phyloP scores from a whole-genome alignment of 2,888 invertebrate genomes.

The Nomada fabriciana region DNA sequence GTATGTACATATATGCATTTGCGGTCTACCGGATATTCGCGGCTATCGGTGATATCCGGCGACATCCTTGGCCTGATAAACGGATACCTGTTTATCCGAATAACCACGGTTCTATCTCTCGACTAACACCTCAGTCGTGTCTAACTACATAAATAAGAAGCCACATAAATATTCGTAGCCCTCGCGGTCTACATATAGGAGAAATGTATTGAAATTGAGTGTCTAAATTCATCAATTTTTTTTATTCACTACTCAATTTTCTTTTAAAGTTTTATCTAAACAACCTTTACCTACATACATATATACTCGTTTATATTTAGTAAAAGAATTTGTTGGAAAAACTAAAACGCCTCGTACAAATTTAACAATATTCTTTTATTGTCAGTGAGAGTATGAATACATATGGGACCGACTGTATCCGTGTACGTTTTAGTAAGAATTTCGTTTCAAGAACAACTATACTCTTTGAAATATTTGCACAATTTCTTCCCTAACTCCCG shows the following conservation, averaged over 20 bases:
- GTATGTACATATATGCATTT: slow-evolving; percentile 17
- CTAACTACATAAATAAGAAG: not conserved
- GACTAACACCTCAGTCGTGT: not conserved
- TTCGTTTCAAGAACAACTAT: too few relatives aligned
- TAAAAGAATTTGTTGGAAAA: not conserved
- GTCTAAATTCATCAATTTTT: too few relatives aligned
- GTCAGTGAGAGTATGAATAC: too few relatives aligned
- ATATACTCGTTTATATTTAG: not conserved
- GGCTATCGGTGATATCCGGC: slow-evolving; percentile 66
- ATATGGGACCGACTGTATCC: too few relatives aligned
- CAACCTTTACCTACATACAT: not conserved
- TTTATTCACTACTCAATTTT: too few relatives aligned
- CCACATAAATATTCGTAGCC: not conserved
- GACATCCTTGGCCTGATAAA: slow-evolving; percentile 67
- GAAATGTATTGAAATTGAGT: too few relatives aligned
- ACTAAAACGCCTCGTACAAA: not conserved
- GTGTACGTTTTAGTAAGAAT: too few relatives aligned
- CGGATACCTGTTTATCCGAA: slow-evolving; percentile 60
- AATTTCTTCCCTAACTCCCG: too few relatives aligned
- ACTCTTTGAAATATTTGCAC: too few relatives aligned
- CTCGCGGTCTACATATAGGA: too few relatives aligned
- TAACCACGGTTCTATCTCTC: slow-evolving; percentile 34
- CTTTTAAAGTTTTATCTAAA: too few relatives aligned
- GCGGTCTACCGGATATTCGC: slow-evolving; percentile 62
- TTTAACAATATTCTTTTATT: not conserved